Evolutionary conservation across 2,113 vertebrate species (phyloP), one percentile per base, ranked within the genome.

Genomic region (Gambusia holbrooki): DNA sequence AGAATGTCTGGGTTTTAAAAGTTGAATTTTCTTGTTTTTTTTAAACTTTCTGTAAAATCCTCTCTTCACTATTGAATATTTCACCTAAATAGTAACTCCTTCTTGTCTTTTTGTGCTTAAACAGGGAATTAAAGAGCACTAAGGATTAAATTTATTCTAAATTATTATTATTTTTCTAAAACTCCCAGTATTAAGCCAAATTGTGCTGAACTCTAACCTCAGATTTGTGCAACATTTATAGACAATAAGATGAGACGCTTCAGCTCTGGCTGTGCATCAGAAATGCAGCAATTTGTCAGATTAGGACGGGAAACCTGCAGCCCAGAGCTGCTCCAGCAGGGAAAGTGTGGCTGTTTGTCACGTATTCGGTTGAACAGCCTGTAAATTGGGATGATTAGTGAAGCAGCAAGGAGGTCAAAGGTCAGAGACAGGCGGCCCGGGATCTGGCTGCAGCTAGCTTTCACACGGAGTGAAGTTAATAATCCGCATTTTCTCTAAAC

Each of bases 251-350:
- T 51, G 37, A 42, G 25, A 4, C 10, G 88, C 81, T 79, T 76
- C 51, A 10, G 51, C 84, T 83, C 79, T 69, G 13, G 0, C 48
- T n/a, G 54, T 62, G 76, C 51, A 60, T 71, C 83, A 37, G 64
- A 60, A 73, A 80, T 32, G 69, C 75, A 66, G 69, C 64, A 80
- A 74, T 69, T 54, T 54, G 80, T 67, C 77, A 68, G 86, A 85
- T 90, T 87, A 83, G 51, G 45, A 33, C 27, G 69, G 70, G 65
- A 14, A 62, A 66, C n/a, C 48, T 33, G 63, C 61, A 75, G 67
- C 62, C 64, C 51, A 42, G 51, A 81, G 76, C 80, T 42, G 73
- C 64, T 75, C 72, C 62, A 62, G 61, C 51, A 3, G 71, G n/a
- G 22, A 45, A 58, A 72, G 75, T 2, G 45, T 62, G 29, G 33